Conservation (phyloP, 2,113 vertebrate species). For the Atherinomorus stipes region DNA sequence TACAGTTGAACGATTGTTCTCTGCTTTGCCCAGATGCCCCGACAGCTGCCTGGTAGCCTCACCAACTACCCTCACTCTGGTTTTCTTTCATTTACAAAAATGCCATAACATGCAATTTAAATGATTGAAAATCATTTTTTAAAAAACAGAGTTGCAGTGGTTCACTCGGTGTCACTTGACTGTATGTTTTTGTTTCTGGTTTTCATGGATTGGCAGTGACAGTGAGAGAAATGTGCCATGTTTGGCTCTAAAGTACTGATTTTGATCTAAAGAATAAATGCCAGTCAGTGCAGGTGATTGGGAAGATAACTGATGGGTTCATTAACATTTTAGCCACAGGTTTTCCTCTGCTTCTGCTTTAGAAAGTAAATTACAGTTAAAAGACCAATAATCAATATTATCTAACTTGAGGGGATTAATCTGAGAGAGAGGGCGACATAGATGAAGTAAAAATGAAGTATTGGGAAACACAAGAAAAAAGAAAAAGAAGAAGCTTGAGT, state of each 20-base stretch:
- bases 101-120: not conserved
- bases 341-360: not conserved
- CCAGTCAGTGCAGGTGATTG: slow-evolving; percentile 29
- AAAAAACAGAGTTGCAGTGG: not conserved
- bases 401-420: slow-evolving; percentile 18
- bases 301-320: slow-evolving; percentile 51
- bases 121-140: not conserved
- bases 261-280: slow-evolving; percentile 14
- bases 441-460: not conserved
- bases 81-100: not conserved
- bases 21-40: slow-evolving; percentile 21
- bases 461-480: not conserved
- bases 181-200: not conserved
- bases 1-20: slow-evolving; percentile 43
- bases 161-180: not conserved
- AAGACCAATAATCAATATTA: slow-evolving; percentile 41
- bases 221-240: slow-evolving; percentile 3
- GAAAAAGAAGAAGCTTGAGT: slow-evolving; percentile 28
- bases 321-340: slow-evolving; percentile 29
- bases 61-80: slow-evolving; percentile 1
- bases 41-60: slow-evolving; percentile 27
- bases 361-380: slow-evolving; percentile 43
- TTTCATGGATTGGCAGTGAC: not conserved
- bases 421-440: not conserved
- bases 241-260: slow-evolving; percentile 11